Conservation (phyloP, 2,888 invertebrate species). For the Sinhomidia bicolor region DNA sequence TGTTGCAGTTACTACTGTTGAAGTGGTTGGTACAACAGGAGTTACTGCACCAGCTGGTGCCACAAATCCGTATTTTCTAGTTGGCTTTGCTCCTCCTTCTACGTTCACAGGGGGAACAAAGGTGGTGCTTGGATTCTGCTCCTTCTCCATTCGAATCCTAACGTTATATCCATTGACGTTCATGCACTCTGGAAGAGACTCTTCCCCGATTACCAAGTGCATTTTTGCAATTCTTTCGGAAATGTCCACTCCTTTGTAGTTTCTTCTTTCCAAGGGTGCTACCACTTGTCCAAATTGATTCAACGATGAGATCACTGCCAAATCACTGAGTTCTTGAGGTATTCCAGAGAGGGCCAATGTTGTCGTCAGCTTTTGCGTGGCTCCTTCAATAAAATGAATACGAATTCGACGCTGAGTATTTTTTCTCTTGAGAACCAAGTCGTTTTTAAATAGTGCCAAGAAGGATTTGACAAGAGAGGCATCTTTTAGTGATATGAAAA, state of each 20-base stretch:
- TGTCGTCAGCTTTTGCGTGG: slow-evolving; percentile 54
- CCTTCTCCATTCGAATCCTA: slow-evolving; percentile 45
- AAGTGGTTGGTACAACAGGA: neutral
- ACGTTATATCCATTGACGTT: slow-evolving; percentile 75
- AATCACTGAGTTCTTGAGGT: slow-evolving; percentile 74
- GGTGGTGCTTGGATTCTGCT: neutral
- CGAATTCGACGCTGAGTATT: slow-evolving; percentile 61
- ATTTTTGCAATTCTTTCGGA: slow-evolving; percentile 81
- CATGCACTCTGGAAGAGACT: slow-evolving; percentile 52
- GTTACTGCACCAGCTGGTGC: neutral
- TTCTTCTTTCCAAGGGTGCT: slow-evolving; percentile 81
- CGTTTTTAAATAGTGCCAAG: slow-evolving; percentile 78
- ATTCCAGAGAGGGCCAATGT: slow-evolving; percentile 73
- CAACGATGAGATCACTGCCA: slow-evolving; percentile 78
- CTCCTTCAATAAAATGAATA: slow-evolving; percentile 61
- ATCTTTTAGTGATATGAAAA: slow-evolving; percentile 81
- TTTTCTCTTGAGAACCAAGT: slow-evolving; percentile 39
- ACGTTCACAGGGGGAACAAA: neutral
- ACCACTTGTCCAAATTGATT: slow-evolving; percentile 80
- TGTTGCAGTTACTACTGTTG: neutral
- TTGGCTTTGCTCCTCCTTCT: neutral
- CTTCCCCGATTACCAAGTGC: slow-evolving; percentile 78
- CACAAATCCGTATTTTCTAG: neutral
- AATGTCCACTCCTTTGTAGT: slow-evolving; percentile 82
- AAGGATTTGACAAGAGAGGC: slow-evolving; percentile 80